Evolutionary conservation across 2,888 invertebrate species (phyloP), one percentile per base, ranked within the genome.

Genomic region (Caradrina kadenii): DNA sequence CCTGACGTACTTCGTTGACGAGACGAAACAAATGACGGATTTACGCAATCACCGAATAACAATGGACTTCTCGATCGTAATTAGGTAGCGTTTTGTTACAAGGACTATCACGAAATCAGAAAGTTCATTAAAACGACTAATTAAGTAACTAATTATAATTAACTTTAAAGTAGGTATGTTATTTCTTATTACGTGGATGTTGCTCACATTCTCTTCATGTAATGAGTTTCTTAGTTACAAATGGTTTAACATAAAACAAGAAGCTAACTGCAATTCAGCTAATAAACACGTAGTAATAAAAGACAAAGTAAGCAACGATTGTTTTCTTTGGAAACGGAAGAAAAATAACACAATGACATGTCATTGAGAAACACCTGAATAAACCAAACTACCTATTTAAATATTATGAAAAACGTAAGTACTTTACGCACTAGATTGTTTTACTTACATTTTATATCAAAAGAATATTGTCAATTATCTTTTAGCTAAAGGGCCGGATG

Each of bases 11-110:
- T 65, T 55, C n/a, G 59, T 45, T 63, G 65, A 73, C 74, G 63
- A 80, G 73, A 74, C 83, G 80, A 85, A 73, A 88, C 87, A 87
- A 88, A 86, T 85, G 76, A 79, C 87, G 89, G 89, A 89, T 87
- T 86, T 85, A 86, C 88, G 85, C 87, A 87, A 87, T 82, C 69
- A 68, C 49, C 65, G 61, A 80, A 80, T 73, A 85, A 86, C 85
- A 89, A 90, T 87, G 63, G 86, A 83, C 84, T 82, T 80, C 82
- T 79, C 79, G 78, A 76, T 79, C 69, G 79, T 83, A 84, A 86
- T 84, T 76, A 85, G 73, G 66, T 62, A 62, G 72, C 80, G 69
- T 68, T 69, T 76, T 71, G 69, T 81, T 82, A 83, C 82, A 81
- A 84, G 76, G 78, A 76, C 75, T 82, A 76, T 81, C 72, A 66